These are phyloP conservation scores for Nomada fucata DNA, from an alignment of 2,888 invertebrate species.

Conservation along the genomic window DNA sequence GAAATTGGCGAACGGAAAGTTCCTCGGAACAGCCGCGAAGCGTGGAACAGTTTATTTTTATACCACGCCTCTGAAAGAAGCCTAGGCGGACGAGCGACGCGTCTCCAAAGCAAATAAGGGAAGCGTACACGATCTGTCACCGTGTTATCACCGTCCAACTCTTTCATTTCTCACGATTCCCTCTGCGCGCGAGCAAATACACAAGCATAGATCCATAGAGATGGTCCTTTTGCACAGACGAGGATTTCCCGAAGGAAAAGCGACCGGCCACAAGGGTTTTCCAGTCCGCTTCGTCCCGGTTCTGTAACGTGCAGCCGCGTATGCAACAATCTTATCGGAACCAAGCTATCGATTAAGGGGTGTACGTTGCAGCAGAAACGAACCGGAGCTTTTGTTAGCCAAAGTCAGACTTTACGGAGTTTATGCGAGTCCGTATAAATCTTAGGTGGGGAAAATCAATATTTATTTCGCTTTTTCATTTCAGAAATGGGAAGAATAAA, in stretches of 20 bases:
- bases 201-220: background rate
- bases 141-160: conserved; percentile 7
- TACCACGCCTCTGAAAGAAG: background rate
- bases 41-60: conserved; percentile 18
- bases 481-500: too few species aligned
- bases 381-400: background rate
- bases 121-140: background rate
- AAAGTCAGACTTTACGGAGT: conserved; percentile 10
- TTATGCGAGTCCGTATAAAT: too few species aligned
- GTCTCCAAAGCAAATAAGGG: conserved; percentile 24
- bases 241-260: conserved; percentile 7
- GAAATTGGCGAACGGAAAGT: conserved; percentile 3
- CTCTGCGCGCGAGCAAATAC: background rate
- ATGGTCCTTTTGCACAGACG: background rate
- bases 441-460: too few species aligned
- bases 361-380: conserved; percentile 5
- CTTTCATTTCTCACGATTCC: background rate
- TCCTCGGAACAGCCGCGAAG: background rate
- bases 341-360: conserved; percentile 45
- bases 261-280: background rate
- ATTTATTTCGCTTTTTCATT: too few species aligned
- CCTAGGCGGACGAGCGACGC: background rate
- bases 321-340: conserved; percentile 45
- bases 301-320: conserved; percentile 26
- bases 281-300: conserved; percentile 20